Conservation (phyloP, 2,888 invertebrate genomes). For the Volucella inanis region DNA sequence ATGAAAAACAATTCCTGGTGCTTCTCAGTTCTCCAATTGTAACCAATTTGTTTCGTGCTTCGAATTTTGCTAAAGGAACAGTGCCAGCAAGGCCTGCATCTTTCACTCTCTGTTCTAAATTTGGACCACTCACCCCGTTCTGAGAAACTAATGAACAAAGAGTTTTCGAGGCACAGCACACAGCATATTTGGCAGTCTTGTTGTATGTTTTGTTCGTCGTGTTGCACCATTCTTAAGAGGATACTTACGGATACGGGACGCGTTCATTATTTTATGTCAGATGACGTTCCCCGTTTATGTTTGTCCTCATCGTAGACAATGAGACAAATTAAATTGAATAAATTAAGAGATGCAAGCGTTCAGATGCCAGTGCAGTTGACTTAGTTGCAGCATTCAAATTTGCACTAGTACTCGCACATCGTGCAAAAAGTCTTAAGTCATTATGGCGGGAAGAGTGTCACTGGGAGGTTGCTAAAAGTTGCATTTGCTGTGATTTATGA, state of each 20-base stretch:
- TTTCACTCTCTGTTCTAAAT: constrained; percentile 52
- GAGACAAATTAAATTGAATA: constrained; percentile 75
- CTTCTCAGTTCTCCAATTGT: constrained; percentile 76
- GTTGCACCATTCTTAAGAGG: constrained; percentile 45
- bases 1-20: constrained; percentile 73
- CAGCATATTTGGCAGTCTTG: constrained; percentile 44
- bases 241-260: constrained; percentile 47
- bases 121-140: constrained; percentile 60
- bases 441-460: neutral
- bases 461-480: neutral
- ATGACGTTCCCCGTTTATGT: constrained; percentile 64
- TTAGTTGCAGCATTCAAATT: no score
- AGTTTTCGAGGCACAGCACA: constrained; percentile 24
- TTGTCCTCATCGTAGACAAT: constrained; percentile 62
- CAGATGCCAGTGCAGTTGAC: neutral
- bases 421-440: constrained; percentile 45
- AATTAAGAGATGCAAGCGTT: constrained; percentile 70
- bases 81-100: constrained; percentile 55
- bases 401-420: constrained; percentile 32
- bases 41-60: constrained; percentile 77
- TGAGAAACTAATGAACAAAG: constrained; percentile 66
- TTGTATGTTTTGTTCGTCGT: constrained; percentile 15
- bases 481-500: constrained; percentile 66
- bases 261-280: constrained; percentile 74
- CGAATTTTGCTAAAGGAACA: constrained; percentile 11